A percentile compares a stretch with the other conserved stretches of the same genome.
These are phyloP conservation scores for Takifugu flavidus DNA, from an alignment of 2,113 vertebrate species.

Conservation along the genomic window DNA sequence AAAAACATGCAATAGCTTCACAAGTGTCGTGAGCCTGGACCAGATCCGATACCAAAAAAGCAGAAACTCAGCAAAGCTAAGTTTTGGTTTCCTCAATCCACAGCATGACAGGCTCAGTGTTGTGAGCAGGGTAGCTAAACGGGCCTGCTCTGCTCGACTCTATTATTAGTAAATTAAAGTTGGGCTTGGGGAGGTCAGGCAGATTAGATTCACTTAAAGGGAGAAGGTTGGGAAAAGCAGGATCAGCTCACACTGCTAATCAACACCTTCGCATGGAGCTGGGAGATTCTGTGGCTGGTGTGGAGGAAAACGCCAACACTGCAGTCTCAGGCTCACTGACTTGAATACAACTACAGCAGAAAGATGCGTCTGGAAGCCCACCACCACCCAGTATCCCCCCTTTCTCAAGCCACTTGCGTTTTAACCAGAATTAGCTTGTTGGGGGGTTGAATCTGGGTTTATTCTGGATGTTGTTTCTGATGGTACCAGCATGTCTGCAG, in stretches of 20 bases:
- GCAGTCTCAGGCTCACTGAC: not conserved
- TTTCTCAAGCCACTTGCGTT: too few relatives aligned
- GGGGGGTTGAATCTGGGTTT: not conserved
- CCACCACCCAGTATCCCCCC: too few relatives aligned
- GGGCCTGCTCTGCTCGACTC: conserved; percentile 36
- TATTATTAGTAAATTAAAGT: conserved; percentile 75
- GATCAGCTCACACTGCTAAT: conserved; percentile 41
- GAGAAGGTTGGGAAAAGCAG: conserved; percentile 51
- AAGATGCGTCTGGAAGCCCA: too few relatives aligned
- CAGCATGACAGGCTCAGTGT: conserved; percentile 21
- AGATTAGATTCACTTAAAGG: conserved; percentile 68
- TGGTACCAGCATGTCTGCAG: too few relatives aligned
- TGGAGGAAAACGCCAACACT: not conserved
- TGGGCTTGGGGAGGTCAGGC: conserved; percentile 60
- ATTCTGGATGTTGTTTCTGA: too few relatives aligned
- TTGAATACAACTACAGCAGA: too few relatives aligned
- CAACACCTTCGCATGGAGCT: conserved; percentile 20
- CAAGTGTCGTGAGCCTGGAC: not conserved
- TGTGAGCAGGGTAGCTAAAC: conserved; percentile 1
- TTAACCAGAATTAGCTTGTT: not conserved
- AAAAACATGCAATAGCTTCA: not conserved
- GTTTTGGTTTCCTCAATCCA: conserved; percentile 12
- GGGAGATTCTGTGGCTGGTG: conserved; percentile 3
- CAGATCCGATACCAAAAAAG: not conserved
- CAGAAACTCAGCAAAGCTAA: not conserved